A percentile compares a stretch with the other conserved stretches of the same genome.
phyloP scores from a whole-genome alignment of 1,140 invertebrate species.

The Gyrodactylus bullatarudis region DNA sequence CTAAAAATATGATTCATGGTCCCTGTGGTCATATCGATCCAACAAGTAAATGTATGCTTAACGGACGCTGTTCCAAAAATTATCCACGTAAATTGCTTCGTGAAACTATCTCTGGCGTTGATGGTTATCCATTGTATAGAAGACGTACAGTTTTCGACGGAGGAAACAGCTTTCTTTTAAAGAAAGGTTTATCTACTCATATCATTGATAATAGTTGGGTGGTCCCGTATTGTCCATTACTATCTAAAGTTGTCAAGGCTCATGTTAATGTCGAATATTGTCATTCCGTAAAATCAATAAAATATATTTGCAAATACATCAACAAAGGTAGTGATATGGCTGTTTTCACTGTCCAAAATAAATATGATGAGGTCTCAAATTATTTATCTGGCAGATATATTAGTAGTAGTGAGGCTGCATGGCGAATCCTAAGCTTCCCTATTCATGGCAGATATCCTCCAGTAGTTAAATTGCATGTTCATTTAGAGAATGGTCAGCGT shows the following conservation, averaged over 20 bases:
- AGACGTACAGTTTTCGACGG: slow-evolving; percentile 10
- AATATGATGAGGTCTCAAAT: slow-evolving; percentile 8
- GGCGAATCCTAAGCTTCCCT: slow-evolving; percentile 11
- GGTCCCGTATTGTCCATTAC: slow-evolving; percentile 10
- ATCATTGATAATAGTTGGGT: slow-evolving; percentile 10
- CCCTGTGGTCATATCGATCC: slow-evolving; percentile 11
- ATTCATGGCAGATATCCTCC: slow-evolving; percentile 18
- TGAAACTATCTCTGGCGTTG: slow-evolving; percentile 16
- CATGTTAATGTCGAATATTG: slow-evolving; percentile 11
- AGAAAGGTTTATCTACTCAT: neutral
- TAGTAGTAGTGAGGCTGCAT: slow-evolving; percentile 12
- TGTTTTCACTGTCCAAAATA: too few relatives aligned
- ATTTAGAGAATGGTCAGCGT: slow-evolving; percentile 21
- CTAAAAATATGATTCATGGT: slow-evolving; percentile 11
- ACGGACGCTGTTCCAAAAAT: slow-evolving; percentile 20
- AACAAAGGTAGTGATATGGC: slow-evolving; percentile 7
- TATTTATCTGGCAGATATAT: slow-evolving; percentile 11
- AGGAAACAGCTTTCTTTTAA: neutral
- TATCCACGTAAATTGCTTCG: slow-evolving; percentile 14
- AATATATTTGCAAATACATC: slow-evolving; percentile 10
- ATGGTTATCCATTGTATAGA: slow-evolving; percentile 19
- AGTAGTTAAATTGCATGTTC: slow-evolving; percentile 19
- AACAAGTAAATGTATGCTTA: slow-evolving; percentile 11
- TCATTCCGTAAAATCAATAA: slow-evolving; percentile 9
- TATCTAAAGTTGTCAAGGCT: slow-evolving; percentile 8